Evolutionary conservation across 2,113 vertebrate genomes (phyloP), one percentile per base, ranked within the genome.

Genomic region (Cyprinodon tularosa): DNA sequence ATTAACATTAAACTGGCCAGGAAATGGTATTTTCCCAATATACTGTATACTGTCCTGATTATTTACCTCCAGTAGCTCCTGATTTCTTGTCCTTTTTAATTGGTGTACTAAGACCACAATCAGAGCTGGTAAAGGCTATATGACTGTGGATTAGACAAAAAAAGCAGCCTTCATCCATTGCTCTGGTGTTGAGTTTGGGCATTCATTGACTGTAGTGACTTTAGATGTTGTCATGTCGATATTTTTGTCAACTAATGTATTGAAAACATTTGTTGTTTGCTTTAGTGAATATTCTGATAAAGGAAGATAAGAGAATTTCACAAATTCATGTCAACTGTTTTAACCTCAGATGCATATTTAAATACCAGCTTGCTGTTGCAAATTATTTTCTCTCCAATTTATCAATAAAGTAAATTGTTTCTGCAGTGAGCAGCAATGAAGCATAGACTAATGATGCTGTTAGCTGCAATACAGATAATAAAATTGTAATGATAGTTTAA

Each of bases 401-500:
- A 53, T 29, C 45, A 40, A 37, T 29, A n/a, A n/a, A 38, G 20
- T 20, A 12, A 15, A 42, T 53, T 67, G 42, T 45, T 71, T 48
- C 66, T 65, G 62, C 69, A 63, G 59, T 11, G 17, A 47, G 38
- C n/a, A 63, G 15, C 45, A 22, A 75, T 70, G 17, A 37, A 67
- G 17, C 17, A 9, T 37, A 79, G 63, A 77, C 45, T 57, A 72
- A 74, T 53, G n/a, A 63, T 59, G 48, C 66, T 50, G 72, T 17
- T 12, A 29, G 36, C 39, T 36, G 39, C 48, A 39, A 15, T 60
- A 50, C 20, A 57, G 66, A 73, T 63, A 78, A 61, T 70, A 67
- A 73, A 48, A 62, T 64, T 74, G 48, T 15, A 63, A 67, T 74
- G 62, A 71, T 50, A 44, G 47, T 20, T 77, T 39, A 67, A 70